phyloP scores from a whole-genome alignment of 2,888 invertebrate species.

The Steinernema hermaphroditum region DNA sequence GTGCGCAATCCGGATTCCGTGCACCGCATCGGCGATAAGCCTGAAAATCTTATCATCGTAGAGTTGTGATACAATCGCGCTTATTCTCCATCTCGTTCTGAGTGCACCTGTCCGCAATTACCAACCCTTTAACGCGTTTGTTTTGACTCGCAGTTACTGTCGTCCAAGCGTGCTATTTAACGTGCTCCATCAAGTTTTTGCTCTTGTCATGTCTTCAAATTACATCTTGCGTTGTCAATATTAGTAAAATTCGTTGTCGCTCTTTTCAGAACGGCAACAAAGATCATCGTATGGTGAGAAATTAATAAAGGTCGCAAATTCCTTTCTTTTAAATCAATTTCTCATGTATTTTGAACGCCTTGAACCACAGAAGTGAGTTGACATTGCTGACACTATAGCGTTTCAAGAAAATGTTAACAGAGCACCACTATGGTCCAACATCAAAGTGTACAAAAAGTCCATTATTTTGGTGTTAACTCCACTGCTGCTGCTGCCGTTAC shows the following conservation, averaged over 20 bases:
- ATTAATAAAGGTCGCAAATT: no score
- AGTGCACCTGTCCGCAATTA: conserved; percentile 4
- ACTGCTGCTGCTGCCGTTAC: not conserved
- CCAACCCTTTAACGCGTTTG: not conserved
- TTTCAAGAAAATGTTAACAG: not conserved
- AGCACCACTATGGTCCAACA: conserved; percentile 4
- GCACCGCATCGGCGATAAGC: conserved; percentile 12
- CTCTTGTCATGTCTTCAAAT: not conserved
- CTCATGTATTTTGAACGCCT: conserved; percentile 24
- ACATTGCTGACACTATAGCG: not conserved
- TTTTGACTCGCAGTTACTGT: not conserved
- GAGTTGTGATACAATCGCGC: not conserved
- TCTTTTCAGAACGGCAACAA: conserved; percentile 16
- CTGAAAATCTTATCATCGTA: not conserved
- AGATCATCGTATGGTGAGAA: no score
- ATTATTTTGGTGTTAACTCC: not conserved
- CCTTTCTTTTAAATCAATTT: not conserved
- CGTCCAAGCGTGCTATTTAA: conserved; percentile 6
- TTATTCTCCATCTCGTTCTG: not conserved
- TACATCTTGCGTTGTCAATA: no score
- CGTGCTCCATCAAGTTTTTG: conserved; percentile 23
- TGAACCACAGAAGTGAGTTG: conserved; percentile 17
- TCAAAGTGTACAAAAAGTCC: conserved; percentile 27
- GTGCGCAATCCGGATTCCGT: conserved; percentile 5
- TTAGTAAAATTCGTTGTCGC: not conserved